Evolutionary conservation across 2,888 invertebrate genomes (phyloP), one percentile per base, ranked within the genome.

Genomic region (Ctena decussata): DNA sequence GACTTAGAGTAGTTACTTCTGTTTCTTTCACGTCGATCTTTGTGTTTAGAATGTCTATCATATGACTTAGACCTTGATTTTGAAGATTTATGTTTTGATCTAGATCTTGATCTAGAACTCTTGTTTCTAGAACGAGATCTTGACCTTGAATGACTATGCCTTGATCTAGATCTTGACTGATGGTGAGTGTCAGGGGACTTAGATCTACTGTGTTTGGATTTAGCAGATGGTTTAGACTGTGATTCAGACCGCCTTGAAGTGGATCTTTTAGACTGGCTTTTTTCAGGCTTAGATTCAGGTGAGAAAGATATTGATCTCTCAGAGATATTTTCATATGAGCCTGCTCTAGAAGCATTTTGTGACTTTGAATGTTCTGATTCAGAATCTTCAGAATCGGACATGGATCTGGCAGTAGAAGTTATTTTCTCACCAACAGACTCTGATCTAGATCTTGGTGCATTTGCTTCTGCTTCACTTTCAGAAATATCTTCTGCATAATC

Each of bases 341-440:
- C 27, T 1, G 75, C 57, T 41, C 30, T 75, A 21, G 57, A 21
- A 49, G 27, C 37, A 3, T 12, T 41, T 18, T 8, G 18, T 35
- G 21, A 24, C 18, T 11, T 18, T 35, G 65, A 35, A 27, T 60
- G 75, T 21, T 32, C 60, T 41, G 75, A 75, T 41, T 57, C 41
- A 24, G 41, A 57, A 30, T 30, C 65, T 18, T 30, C 30, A n/a
- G 65, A 65, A 35, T 12, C 24, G 32, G 65, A 35, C 24, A 5
- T 65, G 5, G 65, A 32, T 18, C 30, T 60, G 21, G 57, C 70
- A 37, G 49, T 77, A 57, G 74, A 72, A 30, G 72, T 37, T 18
- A 73, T 69, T 79, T 74, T 77, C 27, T 53, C 78, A 44, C 41
- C 77, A 37, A 69, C 70, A 75, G 74, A 74, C 73, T 85, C 78